Percentiles rank a stretch among this genome's conserved stretches.
phyloP scores from a whole-genome alignment of 2,797 vertebrate species.

The Enteromius afrohamiltoni region DNA sequence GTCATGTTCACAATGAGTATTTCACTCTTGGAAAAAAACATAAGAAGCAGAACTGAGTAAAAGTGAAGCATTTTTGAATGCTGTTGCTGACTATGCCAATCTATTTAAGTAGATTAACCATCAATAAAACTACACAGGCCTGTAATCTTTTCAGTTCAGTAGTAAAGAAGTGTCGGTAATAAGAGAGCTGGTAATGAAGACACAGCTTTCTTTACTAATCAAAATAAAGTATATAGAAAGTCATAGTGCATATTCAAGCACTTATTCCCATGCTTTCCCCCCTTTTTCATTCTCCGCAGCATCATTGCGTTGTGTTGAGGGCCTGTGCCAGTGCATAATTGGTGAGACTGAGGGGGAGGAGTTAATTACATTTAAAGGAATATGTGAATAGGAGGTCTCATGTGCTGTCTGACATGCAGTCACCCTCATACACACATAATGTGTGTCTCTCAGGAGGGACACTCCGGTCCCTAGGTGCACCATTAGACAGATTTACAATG shows the following conservation, averaged over 20 bases:
- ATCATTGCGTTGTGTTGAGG: constrained; percentile 48
- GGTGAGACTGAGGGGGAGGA: constrained; percentile 73
- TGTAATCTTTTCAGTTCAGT: not conserved
- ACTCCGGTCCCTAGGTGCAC: constrained; percentile 75
- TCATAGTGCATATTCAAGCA: not conserved
- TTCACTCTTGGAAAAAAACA: not conserved
- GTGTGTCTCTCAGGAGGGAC: constrained; percentile 73
- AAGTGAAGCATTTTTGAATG: not conserved
- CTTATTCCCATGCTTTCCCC: not conserved
- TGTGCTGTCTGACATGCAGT: constrained; percentile 45
- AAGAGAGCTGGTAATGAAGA: not conserved
- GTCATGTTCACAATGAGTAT: not conserved
- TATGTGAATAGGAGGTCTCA: constrained; percentile 76
- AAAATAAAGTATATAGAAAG: not conserved
- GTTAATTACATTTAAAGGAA: constrained; percentile 82
- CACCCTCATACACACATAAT: constrained; percentile 49
- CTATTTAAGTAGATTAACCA: constrained; percentile 24
- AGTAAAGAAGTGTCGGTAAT: not conserved
- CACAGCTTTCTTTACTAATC: not conserved
- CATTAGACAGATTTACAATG: constrained; percentile 75
- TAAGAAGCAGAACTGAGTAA: not conserved
- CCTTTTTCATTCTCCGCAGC: not conserved
- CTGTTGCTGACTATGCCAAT: not conserved
- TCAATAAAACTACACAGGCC: constrained; percentile 20
- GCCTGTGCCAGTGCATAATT: constrained; percentile 74